Base-by-base conservation (phyloP, 2,888 invertebrate species). In the Mamestra brassicae region DNA sequence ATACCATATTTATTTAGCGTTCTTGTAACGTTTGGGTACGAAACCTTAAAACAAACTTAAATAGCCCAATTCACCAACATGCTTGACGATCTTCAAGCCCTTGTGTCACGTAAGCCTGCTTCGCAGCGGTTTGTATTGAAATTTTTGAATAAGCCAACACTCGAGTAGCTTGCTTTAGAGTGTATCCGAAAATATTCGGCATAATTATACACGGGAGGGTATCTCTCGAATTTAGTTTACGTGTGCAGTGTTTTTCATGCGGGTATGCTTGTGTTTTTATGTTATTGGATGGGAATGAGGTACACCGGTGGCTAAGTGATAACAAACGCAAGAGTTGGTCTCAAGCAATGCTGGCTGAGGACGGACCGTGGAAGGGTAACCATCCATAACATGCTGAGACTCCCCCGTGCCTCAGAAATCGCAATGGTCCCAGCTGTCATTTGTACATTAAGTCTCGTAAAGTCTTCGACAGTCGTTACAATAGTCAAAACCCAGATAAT, bases 121-220 rank as follows among this genome's bases (percentile, higher is more conserved):
- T 87, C 88, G 88, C 87, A 87, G 90, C 89, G 91, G 92, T 89
- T 90, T 80, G 95, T 95, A 95, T 95, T 95, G 95, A 95, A 95
- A 93, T 94, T 94, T 95, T 95, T 95, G 95, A 95, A 95, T 95
- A 95, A 93, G 93, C 91, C 93, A 92, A 93, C 94, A 93, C 94
- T 95, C 92, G 92, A 94, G 91, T 80, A 88, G 90, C 81, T 89
- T 82, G 89, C 88, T 89, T 90, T 94, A 88, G 92, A 95, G 94
- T 92, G 93, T 94, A 95, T 95, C 94, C 93, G 91, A 94, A 94
- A 93, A 92, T 93, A 94, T 95, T 94, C 91, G 92, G 91, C 88
- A 93, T 94, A 95, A 95, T 95, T 94, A 95, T 93, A 90, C 91
- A 88, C 88, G 88, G 84, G 86, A 88, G 67, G 82, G 90, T 87